Evolutionary conservation across 2,888 invertebrate species (phyloP), one percentile per base, ranked within the genome.

Genomic region (Melanostoma scalare): DNA sequence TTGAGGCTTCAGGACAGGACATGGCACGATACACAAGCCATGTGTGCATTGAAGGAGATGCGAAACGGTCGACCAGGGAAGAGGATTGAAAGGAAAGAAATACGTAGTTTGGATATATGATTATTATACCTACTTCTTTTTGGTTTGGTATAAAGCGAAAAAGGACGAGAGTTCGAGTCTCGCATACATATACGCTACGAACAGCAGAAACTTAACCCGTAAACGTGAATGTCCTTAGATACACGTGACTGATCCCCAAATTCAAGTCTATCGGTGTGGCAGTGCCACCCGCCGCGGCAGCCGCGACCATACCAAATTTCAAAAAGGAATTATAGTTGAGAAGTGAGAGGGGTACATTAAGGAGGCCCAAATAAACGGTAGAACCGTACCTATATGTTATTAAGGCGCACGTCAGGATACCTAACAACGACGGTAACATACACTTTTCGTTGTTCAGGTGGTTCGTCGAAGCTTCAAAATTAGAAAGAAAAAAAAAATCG

Each of bases 241-340:
- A 48, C 75, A 61, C 72, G 61, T 77, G 77, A 77, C 53, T 67
- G 81, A 81, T 77, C 53, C 76, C 44, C 36, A 72, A 76, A 76
- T 72, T 76, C 44, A 71, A 76, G 80, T 76, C 71, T 71, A 81
- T 48, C 48, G 36, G 35, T 3, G 31, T 1, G 20, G 38, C 35
- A 38, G 52, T 3, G 35, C 56, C 36, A n/a, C 53, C 38, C 36
- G 53, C 20, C 52, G 38, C 30, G 6, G 33, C 33, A 8, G 31
- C 35, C 6, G 3, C 35, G 48, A 10, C 35, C 44, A 5, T 4
- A 40, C 68, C 33, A 46, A 44, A 33, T 20, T 20, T 20, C 20
- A 61, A 68, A 73, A 56, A 48, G 10, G 53, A 69, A 76, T 76
- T 71, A 81, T 67, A 63, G 46, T 53, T 33, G 52, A 78, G 67